Evolutionary conservation across 2,888 invertebrate genomes (phyloP).

Genomic region (Tanytarsus gracilentus): DNA sequence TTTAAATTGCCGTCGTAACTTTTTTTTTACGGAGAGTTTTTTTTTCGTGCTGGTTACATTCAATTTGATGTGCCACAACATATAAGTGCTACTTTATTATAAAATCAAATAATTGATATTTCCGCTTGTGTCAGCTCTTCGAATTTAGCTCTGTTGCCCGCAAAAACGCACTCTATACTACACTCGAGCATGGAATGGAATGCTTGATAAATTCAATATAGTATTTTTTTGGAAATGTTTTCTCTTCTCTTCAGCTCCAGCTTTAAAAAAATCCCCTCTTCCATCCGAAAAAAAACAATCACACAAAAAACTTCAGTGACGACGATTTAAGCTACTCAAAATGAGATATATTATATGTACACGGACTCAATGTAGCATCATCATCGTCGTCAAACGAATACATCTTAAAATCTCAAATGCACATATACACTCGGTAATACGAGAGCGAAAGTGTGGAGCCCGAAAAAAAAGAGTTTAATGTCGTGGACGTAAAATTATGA

Average conservation of each 20-base stretch:
- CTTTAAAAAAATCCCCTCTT: slow-evolving; percentile 15
- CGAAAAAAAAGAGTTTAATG: too few species aligned
- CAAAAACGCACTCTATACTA: slow-evolving; percentile 28
- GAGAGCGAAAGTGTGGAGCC: too few species aligned
- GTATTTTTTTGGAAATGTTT: slow-evolving; percentile 27
- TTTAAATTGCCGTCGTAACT: neutral
- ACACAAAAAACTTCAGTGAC: slow-evolving; percentile 4
- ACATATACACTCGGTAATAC: too few species aligned
- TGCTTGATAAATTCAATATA: slow-evolving; percentile 21
- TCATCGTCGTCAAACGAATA: too few species aligned
- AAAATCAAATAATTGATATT: slow-evolving; percentile 28
- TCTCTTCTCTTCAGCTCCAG: slow-evolving; percentile 19
- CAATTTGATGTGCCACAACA: slow-evolving; percentile 18
- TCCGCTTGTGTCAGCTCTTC: slow-evolving; percentile 19
- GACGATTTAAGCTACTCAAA: slow-evolving; percentile 6
- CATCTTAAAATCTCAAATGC: too few species aligned
- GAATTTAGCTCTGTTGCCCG: slow-evolving; percentile 26
- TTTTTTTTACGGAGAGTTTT: neutral
- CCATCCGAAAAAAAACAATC: slow-evolving; percentile 13
- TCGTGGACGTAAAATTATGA: too few species aligned
- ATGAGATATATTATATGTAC: neutral
- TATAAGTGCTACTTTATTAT: slow-evolving; percentile 20
- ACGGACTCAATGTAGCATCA: neutral
- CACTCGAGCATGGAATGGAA: slow-evolving; percentile 23
- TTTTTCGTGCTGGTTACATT: neutral